Evolutionary conservation across 2,797 vertebrate genomes (phyloP).

Genomic region (Gallirallus australis): DNA sequence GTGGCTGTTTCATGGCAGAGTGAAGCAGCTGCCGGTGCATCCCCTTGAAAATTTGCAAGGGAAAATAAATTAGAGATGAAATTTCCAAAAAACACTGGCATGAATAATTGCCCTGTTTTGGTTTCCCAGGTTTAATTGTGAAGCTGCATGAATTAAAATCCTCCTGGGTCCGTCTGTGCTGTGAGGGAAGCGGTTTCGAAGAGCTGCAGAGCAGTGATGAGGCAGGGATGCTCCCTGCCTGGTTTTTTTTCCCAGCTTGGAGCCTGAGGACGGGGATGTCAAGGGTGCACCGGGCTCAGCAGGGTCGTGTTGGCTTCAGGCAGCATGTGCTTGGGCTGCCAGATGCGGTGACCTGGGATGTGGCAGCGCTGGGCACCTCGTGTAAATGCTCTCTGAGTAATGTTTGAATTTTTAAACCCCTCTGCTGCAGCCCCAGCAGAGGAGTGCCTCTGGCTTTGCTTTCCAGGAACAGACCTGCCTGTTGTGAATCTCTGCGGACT

Average conservation of each 20-base stretch:
- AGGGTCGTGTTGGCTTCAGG: neutral
- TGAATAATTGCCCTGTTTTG: neutral
- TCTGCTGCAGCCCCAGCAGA: neutral
- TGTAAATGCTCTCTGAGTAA: neutral
- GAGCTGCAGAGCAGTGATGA: neutral
- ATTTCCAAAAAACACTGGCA: neutral
- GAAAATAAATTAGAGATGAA: neutral
- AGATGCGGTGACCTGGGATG: accelerated
- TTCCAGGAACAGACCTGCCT: neutral
- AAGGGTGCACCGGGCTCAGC: neutral
- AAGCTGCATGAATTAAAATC: slow-evolving; percentile 37
- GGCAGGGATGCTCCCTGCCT: neutral
- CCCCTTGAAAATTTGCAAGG: neutral
- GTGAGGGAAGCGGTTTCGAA: neutral
- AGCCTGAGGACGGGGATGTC: neutral
- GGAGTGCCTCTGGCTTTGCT: neutral
- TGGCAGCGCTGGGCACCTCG: accelerated
- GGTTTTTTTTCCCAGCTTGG: neutral
- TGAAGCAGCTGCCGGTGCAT: neutral
- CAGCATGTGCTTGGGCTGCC: neutral
- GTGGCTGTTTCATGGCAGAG: neutral
- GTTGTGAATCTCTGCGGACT: accelerated
- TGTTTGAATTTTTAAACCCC: neutral
- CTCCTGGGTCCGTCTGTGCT: neutral
- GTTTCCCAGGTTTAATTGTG: slow-evolving; percentile 46